A percentile compares a stretch with the other conserved stretches of the same genome.
Conservation (phyloP, 2,888 invertebrate species). For the Ophion ventricosus region DNA sequence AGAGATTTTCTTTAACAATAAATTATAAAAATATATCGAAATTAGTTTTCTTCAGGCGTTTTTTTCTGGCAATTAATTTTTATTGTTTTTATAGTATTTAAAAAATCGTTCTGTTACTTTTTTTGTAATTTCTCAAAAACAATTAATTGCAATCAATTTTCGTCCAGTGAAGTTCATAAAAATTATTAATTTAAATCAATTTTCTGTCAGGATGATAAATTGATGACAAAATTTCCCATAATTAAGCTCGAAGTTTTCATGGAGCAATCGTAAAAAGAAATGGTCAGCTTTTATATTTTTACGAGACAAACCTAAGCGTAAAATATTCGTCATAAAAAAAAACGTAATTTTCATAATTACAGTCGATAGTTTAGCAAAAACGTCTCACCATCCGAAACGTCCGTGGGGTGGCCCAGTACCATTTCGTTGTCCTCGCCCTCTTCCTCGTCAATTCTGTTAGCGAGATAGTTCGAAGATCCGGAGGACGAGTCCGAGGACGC, state of each 20-base stretch:
- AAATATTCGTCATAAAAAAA: too few relatives aligned
- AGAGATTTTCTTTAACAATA: not conserved
- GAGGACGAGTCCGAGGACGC: slow-evolving; percentile 56
- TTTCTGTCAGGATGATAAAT: not conserved
- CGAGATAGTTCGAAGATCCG: slow-evolving; percentile 53
- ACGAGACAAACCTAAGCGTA: too few relatives aligned
- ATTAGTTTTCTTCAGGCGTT: not conserved
- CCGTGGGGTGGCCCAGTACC: slow-evolving; percentile 62
- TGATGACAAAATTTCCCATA: not conserved
- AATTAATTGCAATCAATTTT: not conserved
- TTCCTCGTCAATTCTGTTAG: slow-evolving; percentile 66
- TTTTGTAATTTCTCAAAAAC: too few relatives aligned
- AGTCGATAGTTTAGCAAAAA: not conserved
- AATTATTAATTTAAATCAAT: not conserved
- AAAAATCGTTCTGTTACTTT: not conserved
- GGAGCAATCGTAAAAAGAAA: not conserved
- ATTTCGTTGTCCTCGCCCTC: slow-evolving; percentile 67
- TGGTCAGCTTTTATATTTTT: not conserved
- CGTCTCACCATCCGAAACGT: slow-evolving; percentile 53
- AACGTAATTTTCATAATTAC: not conserved
- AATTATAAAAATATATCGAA: not conserved
- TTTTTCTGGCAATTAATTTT: not conserved
- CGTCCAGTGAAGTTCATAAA: not conserved
- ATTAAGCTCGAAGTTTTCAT: not conserved
- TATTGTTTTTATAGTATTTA: not conserved